Base-by-base conservation (phyloP, 2,797 vertebrate genomes). In the Thunnus albacares region DNA sequence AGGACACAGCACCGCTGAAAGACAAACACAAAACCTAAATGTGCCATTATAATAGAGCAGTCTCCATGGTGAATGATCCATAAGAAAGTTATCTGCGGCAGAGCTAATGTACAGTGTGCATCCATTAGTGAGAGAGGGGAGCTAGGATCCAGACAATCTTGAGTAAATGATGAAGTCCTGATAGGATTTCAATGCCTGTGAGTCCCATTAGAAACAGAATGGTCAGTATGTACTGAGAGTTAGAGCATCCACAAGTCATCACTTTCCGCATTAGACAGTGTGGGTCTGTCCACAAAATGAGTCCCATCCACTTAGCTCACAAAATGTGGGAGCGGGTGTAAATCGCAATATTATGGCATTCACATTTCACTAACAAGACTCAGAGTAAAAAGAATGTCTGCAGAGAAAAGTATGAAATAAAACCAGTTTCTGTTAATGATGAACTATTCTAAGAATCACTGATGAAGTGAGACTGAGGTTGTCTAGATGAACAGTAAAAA, bases 181-280 rank as follows among this genome's bases (percentile, higher is more conserved):
- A 94, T 94, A 92, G 82, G 74, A 92, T 94, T 94, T 94, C 89
- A 92, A 83, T 90, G 91, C 86, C 90, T 92, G 88, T 0, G 79
- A 94, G 90, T 88, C 89, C 92, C 91, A 93, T 94, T 94, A 95
- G 88, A 91, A 67, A 61, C 82, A 89, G 87, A 91, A 91, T 84
- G 90, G 90, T 92, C 89, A 91, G 87, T 89, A 79, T 65, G 70
- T 55, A 69, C 87, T 41, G 85, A 88, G 79, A 86, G 84, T 84
- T 92, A 87, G 79, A 93, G 88, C 88, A 89, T 92, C 91, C 84
- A 86, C 92, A 90, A 90, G 89, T 92, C 91, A 88, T 93, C 92
- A 89, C 87, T 91, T 92, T 93, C 90, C 91, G 91, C 91, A 92
- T 94, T 92, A 92, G 86, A 82, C 52, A 13, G 75, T 81, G 82